These are phyloP conservation scores for Pterostichus madidus DNA, from an alignment of 2,888 invertebrate genomes.

Conservation along the genomic window DNA sequence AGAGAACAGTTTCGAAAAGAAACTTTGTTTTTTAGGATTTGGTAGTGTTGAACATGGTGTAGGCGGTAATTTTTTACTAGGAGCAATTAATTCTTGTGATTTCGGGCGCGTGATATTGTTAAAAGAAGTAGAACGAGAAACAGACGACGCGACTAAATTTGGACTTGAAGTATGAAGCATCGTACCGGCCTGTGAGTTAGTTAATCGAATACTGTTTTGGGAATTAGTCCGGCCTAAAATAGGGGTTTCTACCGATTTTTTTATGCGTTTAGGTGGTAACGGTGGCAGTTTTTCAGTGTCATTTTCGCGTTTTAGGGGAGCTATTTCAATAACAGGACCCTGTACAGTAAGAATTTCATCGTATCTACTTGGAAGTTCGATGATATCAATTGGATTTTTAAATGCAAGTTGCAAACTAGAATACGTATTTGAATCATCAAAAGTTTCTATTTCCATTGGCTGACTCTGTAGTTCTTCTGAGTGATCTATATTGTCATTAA, in stretches of 20 bases:
- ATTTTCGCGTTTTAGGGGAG: conserved; percentile 78
- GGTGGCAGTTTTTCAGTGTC: conserved; percentile 86
- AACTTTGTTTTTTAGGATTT: conserved; percentile 81
- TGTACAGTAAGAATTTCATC: conserved; percentile 80
- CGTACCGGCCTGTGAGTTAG: conserved; percentile 70
- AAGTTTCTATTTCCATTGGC: conserved; percentile 82
- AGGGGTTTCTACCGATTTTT: conserved; percentile 78
- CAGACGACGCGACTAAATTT: conserved; percentile 69
- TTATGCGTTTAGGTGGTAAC: conserved; percentile 88
- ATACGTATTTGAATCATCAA: conserved; percentile 89
- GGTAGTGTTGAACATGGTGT: conserved; percentile 77
- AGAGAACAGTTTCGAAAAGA: conserved; percentile 83
- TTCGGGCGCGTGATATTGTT: conserved; percentile 70
- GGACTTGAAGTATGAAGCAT: conserved; percentile 70
- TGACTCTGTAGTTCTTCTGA: conserved; percentile 68
- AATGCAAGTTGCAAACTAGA: conserved; percentile 92
- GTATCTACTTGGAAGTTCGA: conserved; percentile 78
- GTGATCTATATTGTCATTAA: conserved; percentile 68
- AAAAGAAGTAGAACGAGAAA: conserved; percentile 73
- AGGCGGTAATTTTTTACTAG: conserved; percentile 80
- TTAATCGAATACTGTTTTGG: conserved; percentile 69
- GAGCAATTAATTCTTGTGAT: conserved; percentile 76
- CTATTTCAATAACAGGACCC: conserved; percentile 77
- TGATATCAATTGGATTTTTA: conserved; percentile 87
- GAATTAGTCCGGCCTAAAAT: conserved; percentile 71